Evolutionary conservation across 2,113 vertebrate species (phyloP), one percentile per base, ranked within the genome.

Genomic region (Ameiurus melas): DNA sequence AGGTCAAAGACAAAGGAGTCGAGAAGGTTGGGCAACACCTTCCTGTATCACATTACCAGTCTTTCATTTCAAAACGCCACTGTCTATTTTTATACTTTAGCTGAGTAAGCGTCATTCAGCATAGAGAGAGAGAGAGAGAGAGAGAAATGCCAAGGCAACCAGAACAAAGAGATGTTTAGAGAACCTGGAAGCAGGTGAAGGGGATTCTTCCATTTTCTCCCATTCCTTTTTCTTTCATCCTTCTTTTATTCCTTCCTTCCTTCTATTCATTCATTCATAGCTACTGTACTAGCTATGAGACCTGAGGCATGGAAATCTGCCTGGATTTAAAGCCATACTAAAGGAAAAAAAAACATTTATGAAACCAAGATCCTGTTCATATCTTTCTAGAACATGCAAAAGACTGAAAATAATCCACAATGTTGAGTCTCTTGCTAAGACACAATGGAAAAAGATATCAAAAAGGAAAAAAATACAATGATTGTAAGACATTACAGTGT

Each of bases 1-100:
- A 92, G 93, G 90, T 88, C 92, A 90, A 93, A 93, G 91, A 95
- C 94, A 95, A 94, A 95, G 92, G 91, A 93, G 92, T 94, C 91
- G 91, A 91, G 90, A 92, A 60, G 90, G 84, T 90, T 87, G 92
- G 92, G 92, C 92, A 94, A 92, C 93, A 92, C 92, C 94, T 93
- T 93, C 91, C 93, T 91, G 92, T 92, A 93, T 94, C 91, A 30
- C 87, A 89, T 94, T 93, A 93, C 93, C 83, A 51, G 90, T 86
- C 84, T 92, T 90, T 43, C 85, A 91, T 93, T 94, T 93, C 91
- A 92, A 92, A 94, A 93, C 90, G 89, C 88, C 66, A 64, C 60
- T 60, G 53, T 90, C 90, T 94, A 92, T 93, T 94, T 94, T 94
- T 93, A 92, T 88, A 80, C 89, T 86, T 89, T 60, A 91, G 85